Evolutionary conservation across 2,113 vertebrate genomes (phyloP).

Genomic region (Carassius carassius): DNA sequence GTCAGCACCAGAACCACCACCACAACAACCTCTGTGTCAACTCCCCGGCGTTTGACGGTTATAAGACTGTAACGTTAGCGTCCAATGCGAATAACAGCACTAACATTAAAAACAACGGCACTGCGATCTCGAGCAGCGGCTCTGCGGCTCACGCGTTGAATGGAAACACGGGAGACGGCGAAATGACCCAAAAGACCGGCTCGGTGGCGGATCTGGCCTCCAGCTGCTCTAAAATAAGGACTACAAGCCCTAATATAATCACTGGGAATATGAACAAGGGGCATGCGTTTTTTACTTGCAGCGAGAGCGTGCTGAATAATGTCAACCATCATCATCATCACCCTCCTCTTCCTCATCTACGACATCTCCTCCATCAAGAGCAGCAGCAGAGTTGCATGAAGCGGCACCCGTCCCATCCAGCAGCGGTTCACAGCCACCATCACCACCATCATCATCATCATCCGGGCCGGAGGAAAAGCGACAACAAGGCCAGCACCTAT

Average conservation of each 20-base stretch:
- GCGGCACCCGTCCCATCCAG: constrained; percentile 67
- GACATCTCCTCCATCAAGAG: constrained; percentile 65
- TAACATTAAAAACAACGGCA: constrained; percentile 53
- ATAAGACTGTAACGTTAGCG: constrained; percentile 71
- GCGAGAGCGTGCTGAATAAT: constrained; percentile 74
- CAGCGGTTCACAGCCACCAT: constrained; percentile 71
- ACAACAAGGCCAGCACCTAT: constrained; percentile 98
- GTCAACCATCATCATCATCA: constrained; percentile 70
- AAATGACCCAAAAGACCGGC: constrained; percentile 79
- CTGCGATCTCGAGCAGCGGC: constrained; percentile 55
- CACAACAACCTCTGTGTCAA: constrained; percentile 81
- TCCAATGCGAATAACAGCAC: constrained; percentile 64
- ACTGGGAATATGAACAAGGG: constrained; percentile 69
- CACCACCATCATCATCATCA: constrained; percentile 74
- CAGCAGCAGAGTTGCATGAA: constrained; percentile 71
- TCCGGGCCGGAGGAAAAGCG: constrained; percentile 91
- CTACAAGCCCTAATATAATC: constrained; percentile 59
- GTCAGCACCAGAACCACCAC: constrained; percentile 74
- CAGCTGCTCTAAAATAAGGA: constrained; percentile 78
- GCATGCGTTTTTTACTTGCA: constrained; percentile 65
- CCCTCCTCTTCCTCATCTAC: constrained; percentile 60
- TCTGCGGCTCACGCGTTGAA: constrained; percentile 49
- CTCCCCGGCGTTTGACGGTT: constrained; percentile 78
- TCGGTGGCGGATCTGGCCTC: constrained; percentile 77
- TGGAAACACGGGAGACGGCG: constrained; percentile 63